Percentiles rank a stretch among this genome's conserved stretches.
These are phyloP conservation scores for Periparus ater DNA, from an alignment of 2,797 vertebrate genomes.

Conservation along the genomic window DNA sequence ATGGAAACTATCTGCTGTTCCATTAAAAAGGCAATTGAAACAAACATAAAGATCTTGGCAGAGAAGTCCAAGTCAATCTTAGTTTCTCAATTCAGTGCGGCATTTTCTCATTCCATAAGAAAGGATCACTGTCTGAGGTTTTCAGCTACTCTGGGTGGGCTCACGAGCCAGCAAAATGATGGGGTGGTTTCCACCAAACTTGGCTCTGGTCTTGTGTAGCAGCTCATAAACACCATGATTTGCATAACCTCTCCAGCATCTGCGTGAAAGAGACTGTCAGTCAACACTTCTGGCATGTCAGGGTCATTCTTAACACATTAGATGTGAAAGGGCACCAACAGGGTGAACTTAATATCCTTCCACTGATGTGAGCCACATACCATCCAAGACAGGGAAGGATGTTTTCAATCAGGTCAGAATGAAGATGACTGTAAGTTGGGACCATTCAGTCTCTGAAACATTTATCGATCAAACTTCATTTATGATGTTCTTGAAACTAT, in stretches of 20 bases:
- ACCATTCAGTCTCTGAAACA: background rate
- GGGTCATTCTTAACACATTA: conserved; percentile 1
- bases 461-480: background rate
- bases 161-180: background rate
- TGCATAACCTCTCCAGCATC: conserved; percentile 24
- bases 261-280: background rate
- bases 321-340: background rate
- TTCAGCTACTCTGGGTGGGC: conserved; percentile 31
- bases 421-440: background rate
- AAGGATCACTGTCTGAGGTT: conserved; percentile 30
- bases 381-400: background rate
- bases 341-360: background rate
- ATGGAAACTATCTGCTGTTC: conserved; percentile 33
- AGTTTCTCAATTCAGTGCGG: background rate
- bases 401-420: conserved; percentile 15
- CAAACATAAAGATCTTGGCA: conserved; percentile 4
- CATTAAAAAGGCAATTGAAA: conserved; percentile 32
- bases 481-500: background rate
- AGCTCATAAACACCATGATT: conserved; percentile 41
- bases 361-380: background rate
- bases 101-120: conserved; percentile 17
- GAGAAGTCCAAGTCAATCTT: background rate
- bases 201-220: background rate
- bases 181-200: background rate
- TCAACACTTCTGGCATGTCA: background rate